phyloP scores from a whole-genome alignment of 2,113 vertebrate genomes.

The Chaenogobius annularis region DNA sequence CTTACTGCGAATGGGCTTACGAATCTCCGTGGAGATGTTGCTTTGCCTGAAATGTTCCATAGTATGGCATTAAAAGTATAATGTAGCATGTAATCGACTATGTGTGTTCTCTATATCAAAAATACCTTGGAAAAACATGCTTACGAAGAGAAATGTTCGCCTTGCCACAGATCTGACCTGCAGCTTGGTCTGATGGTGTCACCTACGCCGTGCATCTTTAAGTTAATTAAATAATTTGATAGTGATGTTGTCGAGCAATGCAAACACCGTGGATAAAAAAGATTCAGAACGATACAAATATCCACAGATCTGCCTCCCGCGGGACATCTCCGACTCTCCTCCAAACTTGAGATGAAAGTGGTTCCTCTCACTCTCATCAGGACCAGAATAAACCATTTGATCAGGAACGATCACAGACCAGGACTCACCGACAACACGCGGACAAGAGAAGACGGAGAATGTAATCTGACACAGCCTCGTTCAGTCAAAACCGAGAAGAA shows the following conservation, averaged over 20 bases:
- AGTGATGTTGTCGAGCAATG: not conserved
- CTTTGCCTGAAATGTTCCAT: not conserved
- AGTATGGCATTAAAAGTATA: not conserved
- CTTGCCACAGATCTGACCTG: not conserved
- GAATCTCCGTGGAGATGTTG: not conserved
- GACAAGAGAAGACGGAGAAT: conserved; percentile 35
- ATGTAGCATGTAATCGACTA: not conserved
- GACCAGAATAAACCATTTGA: conserved; percentile 65
- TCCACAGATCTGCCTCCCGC: not conserved
- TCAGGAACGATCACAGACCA: conserved; percentile 56
- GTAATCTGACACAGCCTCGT: conserved; percentile 59
- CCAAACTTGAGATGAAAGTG: conserved; percentile 53
- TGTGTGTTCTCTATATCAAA: too few species aligned
- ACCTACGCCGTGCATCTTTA: not conserved
- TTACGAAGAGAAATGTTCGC: not conserved
- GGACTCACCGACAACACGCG: conserved; percentile 41
- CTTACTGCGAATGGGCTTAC: too few species aligned
- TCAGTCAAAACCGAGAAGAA: conserved; percentile 50
- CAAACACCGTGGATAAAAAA: not conserved
- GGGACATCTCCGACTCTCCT: conserved; percentile 27
- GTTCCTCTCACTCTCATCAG: conserved; percentile 55
- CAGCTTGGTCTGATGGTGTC: too few species aligned
- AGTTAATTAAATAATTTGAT: not conserved
- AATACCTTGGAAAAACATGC: too few species aligned
- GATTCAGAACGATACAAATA: not conserved